Base-by-base conservation (phyloP, 2,797 vertebrate species). In the Gallinago solitaria region DNA sequence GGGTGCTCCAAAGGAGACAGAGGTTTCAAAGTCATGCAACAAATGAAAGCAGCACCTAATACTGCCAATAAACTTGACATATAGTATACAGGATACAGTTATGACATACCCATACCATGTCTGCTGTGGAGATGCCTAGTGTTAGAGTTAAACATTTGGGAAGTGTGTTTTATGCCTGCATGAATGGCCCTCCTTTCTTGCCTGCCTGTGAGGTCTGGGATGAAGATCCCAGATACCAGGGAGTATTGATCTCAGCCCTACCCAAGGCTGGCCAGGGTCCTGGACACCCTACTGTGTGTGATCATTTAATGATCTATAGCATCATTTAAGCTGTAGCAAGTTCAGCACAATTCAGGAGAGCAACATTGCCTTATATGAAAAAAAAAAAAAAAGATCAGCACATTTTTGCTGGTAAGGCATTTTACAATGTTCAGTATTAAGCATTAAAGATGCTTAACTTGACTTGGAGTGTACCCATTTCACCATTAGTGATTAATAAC, bases 391-490 rank as follows among this genome's bases (percentile, higher is more conserved):
- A 18, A 53, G 5, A 56, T 76, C 43, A 39, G 54, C 39, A 47
- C 0, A 0, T 64, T 93, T 94, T 89, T 94, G 69, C 90, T 76
- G 41, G 50, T 53, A 71, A 89, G 61, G 61, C 59, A 64, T 75
- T 95, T 80, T 92, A 65, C 76, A 78, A 1, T 13, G 3, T 88
- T 87, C 37, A 56, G 21, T 73, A 47, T 61, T 50, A 86, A 94
- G 39, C 48, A 64, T 57, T 85, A 88, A 78, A 82, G 83, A 54
- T 85, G 82, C 53, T 92, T 83, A 54, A 81, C 57, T 54, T 76
- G 75, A 74, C 79, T 95, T 91, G 76, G 83, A 91, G 83, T 35
- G 21, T 33, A 69, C 27, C 61, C 63, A 32, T 77, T 89, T 87
- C 91, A 93, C 63, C 57, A 75, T 51, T 83, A 94, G 70, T 1